Conservation (phyloP, 2,888 invertebrate species). For the Agrilus mali region DNA sequence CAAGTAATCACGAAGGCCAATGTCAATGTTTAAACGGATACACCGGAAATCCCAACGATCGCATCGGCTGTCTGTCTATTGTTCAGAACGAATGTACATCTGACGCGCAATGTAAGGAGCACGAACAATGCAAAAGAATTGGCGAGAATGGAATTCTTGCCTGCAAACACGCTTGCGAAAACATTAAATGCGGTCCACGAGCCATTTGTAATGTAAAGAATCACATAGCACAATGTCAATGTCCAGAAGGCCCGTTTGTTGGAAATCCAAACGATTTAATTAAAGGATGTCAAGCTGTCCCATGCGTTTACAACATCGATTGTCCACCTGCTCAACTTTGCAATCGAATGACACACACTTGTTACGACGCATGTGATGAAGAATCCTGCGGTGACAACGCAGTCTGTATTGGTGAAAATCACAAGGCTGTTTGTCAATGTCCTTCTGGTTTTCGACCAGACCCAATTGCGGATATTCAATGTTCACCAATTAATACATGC, state of each 20-base stretch:
- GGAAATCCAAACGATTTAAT: conserved; percentile 72
- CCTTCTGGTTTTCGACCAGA: conserved; percentile 71
- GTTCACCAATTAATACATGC: conserved; percentile 58
- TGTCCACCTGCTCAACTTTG: conserved; percentile 70
- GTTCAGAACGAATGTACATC: conserved; percentile 63
- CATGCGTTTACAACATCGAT: conserved; percentile 77
- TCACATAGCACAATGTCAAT: conserved; percentile 80
- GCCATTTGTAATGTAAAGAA: conserved; percentile 83
- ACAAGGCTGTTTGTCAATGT: conserved; percentile 72
- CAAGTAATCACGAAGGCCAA: conserved; percentile 56
- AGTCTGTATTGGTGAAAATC: conserved; percentile 77
- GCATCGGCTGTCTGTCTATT: conserved; percentile 68
- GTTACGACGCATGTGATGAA: conserved; percentile 67
- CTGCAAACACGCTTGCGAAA: conserved; percentile 69
- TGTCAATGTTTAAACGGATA: conserved; percentile 78
- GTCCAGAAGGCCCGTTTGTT: conserved; percentile 75
- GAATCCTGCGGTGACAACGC: conserved; percentile 78
- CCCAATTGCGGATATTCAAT: conserved; percentile 74
- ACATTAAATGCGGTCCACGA: conserved; percentile 67
- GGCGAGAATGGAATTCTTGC: conserved; percentile 43
- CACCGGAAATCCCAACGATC: conserved; percentile 80
- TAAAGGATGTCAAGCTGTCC: conserved; percentile 65
- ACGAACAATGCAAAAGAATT: conserved; percentile 59
- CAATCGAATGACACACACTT: conserved; percentile 70
- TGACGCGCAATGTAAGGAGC: conserved; percentile 74